These are phyloP conservation scores for Epiblema foenella DNA, from an alignment of 2,888 invertebrate genomes.

Conservation along the genomic window DNA sequence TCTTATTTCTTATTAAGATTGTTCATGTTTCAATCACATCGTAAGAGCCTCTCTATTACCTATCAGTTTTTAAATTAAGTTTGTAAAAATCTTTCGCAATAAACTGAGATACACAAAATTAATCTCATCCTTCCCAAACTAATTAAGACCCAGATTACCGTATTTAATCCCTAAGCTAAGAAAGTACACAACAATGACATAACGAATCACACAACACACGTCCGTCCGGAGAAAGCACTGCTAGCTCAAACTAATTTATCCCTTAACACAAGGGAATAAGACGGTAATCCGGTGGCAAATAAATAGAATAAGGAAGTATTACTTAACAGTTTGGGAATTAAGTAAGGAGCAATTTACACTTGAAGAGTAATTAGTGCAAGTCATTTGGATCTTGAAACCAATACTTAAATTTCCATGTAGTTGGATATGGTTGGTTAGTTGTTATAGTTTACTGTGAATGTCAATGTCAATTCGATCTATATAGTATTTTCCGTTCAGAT, in stretches of 20 bases:
- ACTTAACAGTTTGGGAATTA: constrained; percentile 49
- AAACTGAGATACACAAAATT: neutral
- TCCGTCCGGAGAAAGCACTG: constrained; percentile 31
- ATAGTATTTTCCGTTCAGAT: too few relatives aligned
- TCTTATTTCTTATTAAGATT: too few relatives aligned
- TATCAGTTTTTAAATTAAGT: neutral
- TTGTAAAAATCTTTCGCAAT: neutral
- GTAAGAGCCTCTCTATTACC: neutral
- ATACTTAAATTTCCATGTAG: too few relatives aligned
- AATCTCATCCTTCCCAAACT: neutral
- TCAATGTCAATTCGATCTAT: too few relatives aligned
- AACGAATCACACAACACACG: constrained; percentile 8
- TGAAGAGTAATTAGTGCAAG: neutral
- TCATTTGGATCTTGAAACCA: neutral
- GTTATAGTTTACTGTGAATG: too few relatives aligned
- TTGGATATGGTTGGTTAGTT: too few relatives aligned
- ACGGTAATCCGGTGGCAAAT: constrained; percentile 13
- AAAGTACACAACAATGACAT: constrained; percentile 26
- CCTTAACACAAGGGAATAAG: constrained; percentile 5
- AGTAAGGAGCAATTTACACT: neutral
- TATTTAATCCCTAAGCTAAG: constrained; percentile 16
- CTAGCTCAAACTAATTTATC: neutral
- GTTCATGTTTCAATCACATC: neutral
- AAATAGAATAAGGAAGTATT: constrained; percentile 47
- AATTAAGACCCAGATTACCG: constrained; percentile 6